Conservation (phyloP, 2,888 invertebrate genomes). For the Hybos culiciformis region DNA sequence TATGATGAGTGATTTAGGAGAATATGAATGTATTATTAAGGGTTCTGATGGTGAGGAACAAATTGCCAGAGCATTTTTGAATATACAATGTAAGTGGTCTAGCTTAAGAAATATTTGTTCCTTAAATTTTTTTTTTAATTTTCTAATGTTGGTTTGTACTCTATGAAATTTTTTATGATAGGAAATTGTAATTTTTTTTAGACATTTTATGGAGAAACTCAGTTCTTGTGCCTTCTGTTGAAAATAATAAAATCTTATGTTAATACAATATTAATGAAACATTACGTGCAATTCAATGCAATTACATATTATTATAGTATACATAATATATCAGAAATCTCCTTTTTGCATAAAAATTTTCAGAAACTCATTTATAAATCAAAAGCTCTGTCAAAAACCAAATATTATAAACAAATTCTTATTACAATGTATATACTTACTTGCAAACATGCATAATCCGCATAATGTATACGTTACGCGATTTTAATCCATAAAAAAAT, state of each 20-base stretch:
- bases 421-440: too few species aligned
- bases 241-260: too few species aligned
- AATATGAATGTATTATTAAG: constrained; percentile 73
- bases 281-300: too few species aligned
- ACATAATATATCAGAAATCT: background rate
- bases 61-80: constrained; percentile 71
- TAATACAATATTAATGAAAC: too few species aligned
- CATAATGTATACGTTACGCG: background rate
- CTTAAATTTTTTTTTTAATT: too few species aligned
- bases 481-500: background rate
- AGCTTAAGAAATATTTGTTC: background rate
- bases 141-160: too few species aligned
- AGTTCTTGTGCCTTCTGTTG: too few species aligned
- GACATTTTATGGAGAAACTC: too few species aligned
- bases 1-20: constrained; percentile 70
- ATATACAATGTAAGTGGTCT: constrained; percentile 73
- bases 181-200: too few species aligned
- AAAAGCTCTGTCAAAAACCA: background rate
- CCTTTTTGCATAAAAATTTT: background rate
- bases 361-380: background rate
- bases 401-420: background rate
- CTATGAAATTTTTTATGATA: background rate
- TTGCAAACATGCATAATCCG: background rate
- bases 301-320: too few species aligned
- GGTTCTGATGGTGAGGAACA: constrained; percentile 55